phyloP scores from a whole-genome alignment of 2,113 vertebrate genomes.

The Psammodynastes pulverulentus region DNA sequence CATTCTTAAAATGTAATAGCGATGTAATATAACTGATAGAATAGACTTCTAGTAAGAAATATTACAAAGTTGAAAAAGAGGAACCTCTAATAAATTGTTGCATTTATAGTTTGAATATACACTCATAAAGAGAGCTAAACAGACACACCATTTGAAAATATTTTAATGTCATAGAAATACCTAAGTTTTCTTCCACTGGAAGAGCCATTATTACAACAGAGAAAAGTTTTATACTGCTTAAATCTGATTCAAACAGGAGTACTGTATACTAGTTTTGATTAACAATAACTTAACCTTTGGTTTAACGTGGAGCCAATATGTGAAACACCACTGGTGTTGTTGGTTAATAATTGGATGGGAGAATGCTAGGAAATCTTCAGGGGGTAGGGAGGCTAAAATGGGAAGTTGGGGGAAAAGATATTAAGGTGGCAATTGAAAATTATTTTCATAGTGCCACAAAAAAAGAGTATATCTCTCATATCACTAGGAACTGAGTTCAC shows the following conservation, averaged over 20 bases:
- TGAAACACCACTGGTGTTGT: not conserved
- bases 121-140: not conserved
- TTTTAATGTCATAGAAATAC: constrained; percentile 32
- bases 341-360: not conserved
- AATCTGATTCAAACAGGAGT: constrained; percentile 38
- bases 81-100: constrained; percentile 7
- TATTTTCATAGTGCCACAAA: not conserved
- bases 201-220: constrained; percentile 35
- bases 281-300: not conserved
- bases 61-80: not conserved
- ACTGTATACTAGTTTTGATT: constrained; percentile 31
- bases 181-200: constrained; percentile 30
- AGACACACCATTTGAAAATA: constrained; percentile 17
- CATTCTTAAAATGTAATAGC: not conserved
- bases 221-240: constrained; percentile 23
- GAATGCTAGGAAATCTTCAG: not conserved
- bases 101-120: not conserved
- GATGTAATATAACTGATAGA: not conserved
- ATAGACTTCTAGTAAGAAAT: not conserved
- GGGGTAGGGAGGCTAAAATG: not conserved
- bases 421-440: not conserved
- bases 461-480: not conserved
- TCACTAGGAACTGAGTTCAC: not conserved
- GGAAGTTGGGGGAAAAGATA: not conserved
- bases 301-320: not conserved